Evolutionary conservation across 23 tunicate species (phyloP).

Genomic region (Clavelina lepadiformis): DNA sequence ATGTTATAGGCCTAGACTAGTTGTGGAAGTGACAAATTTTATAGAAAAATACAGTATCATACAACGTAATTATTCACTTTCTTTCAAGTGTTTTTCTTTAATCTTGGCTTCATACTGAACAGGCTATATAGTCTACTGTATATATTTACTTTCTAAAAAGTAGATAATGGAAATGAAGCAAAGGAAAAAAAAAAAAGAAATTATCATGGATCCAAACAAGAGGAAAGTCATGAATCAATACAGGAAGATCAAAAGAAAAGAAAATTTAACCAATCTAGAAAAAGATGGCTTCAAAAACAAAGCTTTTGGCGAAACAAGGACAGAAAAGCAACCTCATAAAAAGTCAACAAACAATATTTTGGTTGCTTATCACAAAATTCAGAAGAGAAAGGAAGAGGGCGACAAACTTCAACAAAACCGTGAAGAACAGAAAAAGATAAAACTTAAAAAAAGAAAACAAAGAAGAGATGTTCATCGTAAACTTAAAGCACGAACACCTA

Average conservation of each 20-base stretch:
- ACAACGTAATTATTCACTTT: not conserved
- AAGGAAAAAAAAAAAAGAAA: not conserved
- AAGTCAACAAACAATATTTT: conserved; percentile 1
- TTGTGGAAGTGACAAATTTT: too few relatives aligned
- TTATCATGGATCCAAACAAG: conserved; percentile 18
- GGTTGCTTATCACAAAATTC: conserved; percentile 22
- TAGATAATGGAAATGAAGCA: not conserved
- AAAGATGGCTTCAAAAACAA: too few relatives aligned
- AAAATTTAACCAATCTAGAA: not conserved
- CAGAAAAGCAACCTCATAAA: not conserved
- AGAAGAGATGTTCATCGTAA: conserved; percentile 29
- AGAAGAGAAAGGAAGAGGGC: conserved; percentile 11
- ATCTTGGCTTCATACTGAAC: not conserved
- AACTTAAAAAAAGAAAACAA: conserved; percentile 29
- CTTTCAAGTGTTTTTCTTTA: not conserved
- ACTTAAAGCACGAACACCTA: conserved; percentile 42
- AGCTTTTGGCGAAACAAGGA: not conserved
- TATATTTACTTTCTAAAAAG: not conserved
- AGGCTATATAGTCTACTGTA: not conserved
- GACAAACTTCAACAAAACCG: conserved; percentile 16
- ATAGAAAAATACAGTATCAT: too few relatives aligned
- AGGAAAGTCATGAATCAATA: conserved; percentile 32
- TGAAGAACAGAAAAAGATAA: conserved; percentile 10
- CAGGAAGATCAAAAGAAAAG: conserved; percentile 31
- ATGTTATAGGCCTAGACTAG: too few relatives aligned